These are phyloP conservation scores for Forbesichthys agassizii DNA, from an alignment of 2,113 vertebrate species.

Conservation along the genomic window DNA sequence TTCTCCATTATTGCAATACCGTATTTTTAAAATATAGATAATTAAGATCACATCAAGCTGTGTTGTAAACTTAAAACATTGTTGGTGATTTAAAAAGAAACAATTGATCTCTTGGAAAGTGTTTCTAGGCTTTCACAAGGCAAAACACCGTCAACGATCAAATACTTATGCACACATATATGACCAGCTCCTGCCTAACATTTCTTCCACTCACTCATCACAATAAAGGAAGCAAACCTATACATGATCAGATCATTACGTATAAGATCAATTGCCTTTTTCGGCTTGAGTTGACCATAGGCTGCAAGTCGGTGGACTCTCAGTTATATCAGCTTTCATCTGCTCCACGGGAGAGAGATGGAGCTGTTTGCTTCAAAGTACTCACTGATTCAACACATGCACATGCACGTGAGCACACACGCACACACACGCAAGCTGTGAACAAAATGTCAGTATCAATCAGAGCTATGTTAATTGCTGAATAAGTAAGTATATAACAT, in stretches of 20 bases:
- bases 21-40: too few relatives aligned
- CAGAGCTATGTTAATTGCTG: constrained; percentile 55
- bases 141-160: not conserved
- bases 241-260: constrained; percentile 45
- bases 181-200: not conserved
- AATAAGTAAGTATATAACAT: constrained; percentile 22
- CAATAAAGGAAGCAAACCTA: constrained; percentile 10
- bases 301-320: constrained; percentile 40
- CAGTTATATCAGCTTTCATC: constrained; percentile 62
- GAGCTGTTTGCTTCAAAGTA: constrained; percentile 71
- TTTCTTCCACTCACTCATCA: constrained; percentile 6
- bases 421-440: constrained; percentile 12
- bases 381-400: constrained; percentile 53
- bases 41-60: not conserved
- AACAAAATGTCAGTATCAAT: constrained; percentile 49
- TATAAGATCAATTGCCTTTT: constrained; percentile 46
- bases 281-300: constrained; percentile 15
- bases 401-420: not conserved
- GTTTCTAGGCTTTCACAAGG: not conserved
- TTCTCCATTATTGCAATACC: too few relatives aligned
- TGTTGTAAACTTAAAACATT: not conserved
- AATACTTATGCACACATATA: not conserved
- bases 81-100: not conserved
- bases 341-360: constrained; percentile 9
- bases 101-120: not conserved